Conservation (phyloP, 2,797 vertebrate species). For the Enteromius afrohamiltoni region DNA sequence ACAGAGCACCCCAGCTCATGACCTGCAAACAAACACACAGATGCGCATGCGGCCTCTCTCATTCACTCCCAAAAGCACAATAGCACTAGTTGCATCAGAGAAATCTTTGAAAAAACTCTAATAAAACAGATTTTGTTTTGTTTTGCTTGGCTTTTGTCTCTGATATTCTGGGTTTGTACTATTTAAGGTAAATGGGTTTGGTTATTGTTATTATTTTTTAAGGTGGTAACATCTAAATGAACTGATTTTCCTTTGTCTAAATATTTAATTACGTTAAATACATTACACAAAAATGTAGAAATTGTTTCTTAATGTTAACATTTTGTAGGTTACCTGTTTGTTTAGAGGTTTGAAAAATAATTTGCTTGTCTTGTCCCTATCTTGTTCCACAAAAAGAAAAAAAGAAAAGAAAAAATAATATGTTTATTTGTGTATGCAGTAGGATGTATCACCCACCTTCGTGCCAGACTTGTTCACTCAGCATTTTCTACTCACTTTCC, state of each 20-base stretch:
- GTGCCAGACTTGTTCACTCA: background rate
- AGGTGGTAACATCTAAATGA: background rate
- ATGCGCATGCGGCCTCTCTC: background rate
- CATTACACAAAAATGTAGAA: background rate
- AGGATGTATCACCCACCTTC: background rate
- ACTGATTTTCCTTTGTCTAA: background rate
- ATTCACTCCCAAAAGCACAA: background rate
- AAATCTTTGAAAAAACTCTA: background rate
- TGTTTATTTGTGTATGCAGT: background rate
- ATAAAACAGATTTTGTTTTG: background rate
- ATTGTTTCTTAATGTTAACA: background rate
- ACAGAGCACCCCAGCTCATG: constrained; percentile 34
- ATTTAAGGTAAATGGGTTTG: background rate
- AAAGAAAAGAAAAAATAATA: background rate
- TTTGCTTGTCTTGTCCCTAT: background rate
- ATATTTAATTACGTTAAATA: background rate
- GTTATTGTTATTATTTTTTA: background rate
- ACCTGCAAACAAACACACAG: constrained; percentile 42
- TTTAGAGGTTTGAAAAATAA: background rate
- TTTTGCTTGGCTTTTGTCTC: background rate
- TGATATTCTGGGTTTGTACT: background rate
- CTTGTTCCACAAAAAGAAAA: background rate
- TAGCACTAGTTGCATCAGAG: background rate
- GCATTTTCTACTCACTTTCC: background rate
- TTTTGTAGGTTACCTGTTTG: background rate